These are phyloP conservation scores for Eretmocerus hayati DNA, from an alignment of 2,888 invertebrate species.

Conservation along the genomic window DNA sequence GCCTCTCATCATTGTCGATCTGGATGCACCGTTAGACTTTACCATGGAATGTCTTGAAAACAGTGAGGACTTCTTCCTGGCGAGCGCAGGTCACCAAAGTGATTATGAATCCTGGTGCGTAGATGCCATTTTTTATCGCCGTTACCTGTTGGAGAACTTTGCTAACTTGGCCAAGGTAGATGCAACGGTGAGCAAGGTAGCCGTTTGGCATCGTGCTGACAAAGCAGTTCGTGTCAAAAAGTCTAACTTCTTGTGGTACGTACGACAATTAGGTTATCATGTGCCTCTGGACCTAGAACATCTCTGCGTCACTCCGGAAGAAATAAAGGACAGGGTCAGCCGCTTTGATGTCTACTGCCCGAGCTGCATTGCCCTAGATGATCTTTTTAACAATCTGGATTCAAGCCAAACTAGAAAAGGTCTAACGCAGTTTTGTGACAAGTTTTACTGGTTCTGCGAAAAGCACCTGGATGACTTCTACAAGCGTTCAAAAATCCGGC, in stretches of 20 bases:
- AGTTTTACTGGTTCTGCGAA: conserved; percentile 58
- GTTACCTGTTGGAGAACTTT: conserved; percentile 52
- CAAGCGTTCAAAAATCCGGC: conserved; percentile 45
- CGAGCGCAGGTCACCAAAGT: not conserved
- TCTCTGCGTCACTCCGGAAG: conserved; percentile 54
- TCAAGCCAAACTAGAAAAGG: conserved; percentile 43
- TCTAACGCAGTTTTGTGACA: conserved; percentile 51
- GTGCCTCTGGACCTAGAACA: conserved; percentile 50
- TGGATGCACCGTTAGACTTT: conserved; percentile 44
- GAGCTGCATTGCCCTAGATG: conserved; percentile 49
- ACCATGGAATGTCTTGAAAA: conserved; percentile 39
- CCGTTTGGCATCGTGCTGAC: conserved; percentile 48
- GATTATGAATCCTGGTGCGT: conserved; percentile 46
- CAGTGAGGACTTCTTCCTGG: not conserved
- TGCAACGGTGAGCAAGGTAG: conserved; percentile 53
- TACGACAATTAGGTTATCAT: conserved; percentile 46
- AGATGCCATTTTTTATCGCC: conserved; percentile 41
- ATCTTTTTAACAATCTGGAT: conserved; percentile 31
- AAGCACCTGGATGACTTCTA: conserved; percentile 51
- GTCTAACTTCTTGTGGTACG: conserved; percentile 51
- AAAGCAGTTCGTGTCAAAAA: conserved; percentile 43
- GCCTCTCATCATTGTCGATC: conserved; percentile 54
- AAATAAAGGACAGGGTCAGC: conserved; percentile 51
- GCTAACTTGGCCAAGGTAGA: conserved; percentile 52
- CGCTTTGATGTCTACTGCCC: conserved; percentile 55